Evolutionary conservation across 37 sponge, comb jelly and placozoan species (phyloP).

Genomic region (Dysidea cf. avara): DNA sequence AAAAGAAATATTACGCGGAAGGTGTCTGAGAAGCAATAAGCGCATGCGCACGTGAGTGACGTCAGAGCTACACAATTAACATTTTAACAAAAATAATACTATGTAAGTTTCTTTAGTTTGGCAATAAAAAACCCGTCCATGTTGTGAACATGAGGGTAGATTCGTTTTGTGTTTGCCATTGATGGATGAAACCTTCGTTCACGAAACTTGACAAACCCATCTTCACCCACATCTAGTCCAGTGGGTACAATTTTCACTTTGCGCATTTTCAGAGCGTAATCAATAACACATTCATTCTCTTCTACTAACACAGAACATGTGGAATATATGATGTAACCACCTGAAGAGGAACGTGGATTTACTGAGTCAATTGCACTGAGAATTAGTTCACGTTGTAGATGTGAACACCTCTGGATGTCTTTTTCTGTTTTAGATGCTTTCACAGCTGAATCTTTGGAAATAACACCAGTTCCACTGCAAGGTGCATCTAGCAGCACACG

Average conservation of each 20-base stretch:
- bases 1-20: no score
- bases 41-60: no score
- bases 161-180: conserved; percentile 69
- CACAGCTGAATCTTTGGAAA: conserved; percentile 90
- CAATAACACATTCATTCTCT: conserved; percentile 95
- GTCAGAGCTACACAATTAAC: no score
- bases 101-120: conserved; percentile 85
- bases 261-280: conserved; percentile 88
- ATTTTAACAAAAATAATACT: no score
- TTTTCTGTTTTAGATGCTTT: conserved; percentile 83
- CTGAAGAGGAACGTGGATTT: conserved; percentile 81
- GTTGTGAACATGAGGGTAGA: conserved; percentile 97
- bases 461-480: conserved; percentile 97
- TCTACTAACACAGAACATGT: conserved; percentile 95
- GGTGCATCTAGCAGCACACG: conserved; percentile 96
- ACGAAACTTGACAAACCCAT: conserved; percentile 78
- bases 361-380: conserved; percentile 95
- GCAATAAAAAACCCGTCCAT: conserved; percentile 99
- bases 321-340: conserved; percentile 92
- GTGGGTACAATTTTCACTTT: conserved; percentile 90
- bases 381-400: conserved; percentile 91
- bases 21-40: no score
- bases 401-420: conserved; percentile 84
- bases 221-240: conserved; percentile 85
- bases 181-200: conserved; percentile 93